Base-by-base conservation (phyloP, 92 coral and sea anemone genomes). In the Paragorgia papillata region DNA sequence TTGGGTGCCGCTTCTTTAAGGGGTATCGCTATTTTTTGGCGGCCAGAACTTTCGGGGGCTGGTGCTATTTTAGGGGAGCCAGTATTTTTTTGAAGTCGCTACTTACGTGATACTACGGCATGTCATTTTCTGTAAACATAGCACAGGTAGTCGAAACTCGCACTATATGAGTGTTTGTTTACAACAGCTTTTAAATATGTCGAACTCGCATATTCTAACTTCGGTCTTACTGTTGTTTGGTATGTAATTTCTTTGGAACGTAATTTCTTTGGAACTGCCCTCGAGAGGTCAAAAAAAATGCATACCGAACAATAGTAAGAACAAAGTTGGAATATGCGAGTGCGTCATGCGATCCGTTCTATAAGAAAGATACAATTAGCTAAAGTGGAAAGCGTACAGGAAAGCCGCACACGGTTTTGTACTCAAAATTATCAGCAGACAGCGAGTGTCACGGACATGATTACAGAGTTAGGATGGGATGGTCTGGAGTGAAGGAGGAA, bases 241-340 rank as follows among this genome's bases (percentile, higher is more conserved):
- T 80, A 69, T 27, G 78, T 79, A 37, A 69, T 43, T 69, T 80
- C 69, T 54, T 57, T 80, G 20, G n/a, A n/a, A n/a, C n/a, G n/a
- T n/a, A n/a, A n/a, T n/a, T n/a, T n/a, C 50, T 57, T 27, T 70
- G 85, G 79, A 40, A 70, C 21, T 80, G 73, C 46, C 60, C 73
- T 25, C 25, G 44, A 75, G 57, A 70, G 5, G 73, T 70, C 15
- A 80, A 48, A 57, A 62, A 80, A 71, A 46, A 57, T 43, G 85
- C 79, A 31, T 70, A 80, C 37, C 43, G 54, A 80, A 43, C 69
- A 19, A 30, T 80, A 14, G 84, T 69, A 55, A 19, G 79, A 69
- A 44, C 79, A 24, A 69, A 69, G 48, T 32, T 69, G 37, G 85
- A 80, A 59, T 80, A 68, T 41, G 78, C 76, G 32, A 51, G 66